These are phyloP conservation scores for Ondatra zibethicus DNA, from an alignment of 2,113 vertebrate species.

Conservation along the genomic window DNA sequence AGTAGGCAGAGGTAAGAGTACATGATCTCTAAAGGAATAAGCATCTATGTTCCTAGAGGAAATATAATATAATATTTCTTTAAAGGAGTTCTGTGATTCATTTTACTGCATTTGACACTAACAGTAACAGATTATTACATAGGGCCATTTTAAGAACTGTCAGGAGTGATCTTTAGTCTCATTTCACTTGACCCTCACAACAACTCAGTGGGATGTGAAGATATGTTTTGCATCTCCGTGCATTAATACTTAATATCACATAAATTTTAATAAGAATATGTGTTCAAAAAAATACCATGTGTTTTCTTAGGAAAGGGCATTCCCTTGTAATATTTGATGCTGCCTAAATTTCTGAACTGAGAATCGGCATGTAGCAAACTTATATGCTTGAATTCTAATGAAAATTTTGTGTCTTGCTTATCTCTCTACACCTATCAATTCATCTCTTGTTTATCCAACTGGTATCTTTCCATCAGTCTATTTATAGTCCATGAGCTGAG, in stretches of 20 bases:
- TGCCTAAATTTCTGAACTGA: not conserved
- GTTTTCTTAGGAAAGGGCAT: slow-evolving; percentile 1
- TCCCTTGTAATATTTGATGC: not conserved
- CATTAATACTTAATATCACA: slow-evolving; percentile 18
- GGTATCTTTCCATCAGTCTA: not conserved
- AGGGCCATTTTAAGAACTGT: not conserved
- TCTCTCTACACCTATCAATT: not conserved
- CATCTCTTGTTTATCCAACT: too few species aligned
- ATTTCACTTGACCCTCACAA: slow-evolving; percentile 22
- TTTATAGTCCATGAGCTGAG: not conserved
- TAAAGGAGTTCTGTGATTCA: not conserved
- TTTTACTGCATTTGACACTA: not conserved
- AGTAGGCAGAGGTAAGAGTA: not conserved
- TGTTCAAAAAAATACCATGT: not conserved
- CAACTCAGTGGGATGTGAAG: not conserved
- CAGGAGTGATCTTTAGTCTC: not conserved
- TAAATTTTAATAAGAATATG: not conserved
- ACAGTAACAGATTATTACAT: not conserved
- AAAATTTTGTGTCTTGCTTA: not conserved
- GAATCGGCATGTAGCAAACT: not conserved
- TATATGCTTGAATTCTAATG: not conserved
- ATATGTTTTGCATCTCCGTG: not conserved
- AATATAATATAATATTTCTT: not conserved
- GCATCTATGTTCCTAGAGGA: not conserved
- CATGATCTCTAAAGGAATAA: slow-evolving; percentile 6